Evolutionary conservation across 2,888 invertebrate genomes (phyloP).

Genomic region (Tenthredo distinguenda): DNA sequence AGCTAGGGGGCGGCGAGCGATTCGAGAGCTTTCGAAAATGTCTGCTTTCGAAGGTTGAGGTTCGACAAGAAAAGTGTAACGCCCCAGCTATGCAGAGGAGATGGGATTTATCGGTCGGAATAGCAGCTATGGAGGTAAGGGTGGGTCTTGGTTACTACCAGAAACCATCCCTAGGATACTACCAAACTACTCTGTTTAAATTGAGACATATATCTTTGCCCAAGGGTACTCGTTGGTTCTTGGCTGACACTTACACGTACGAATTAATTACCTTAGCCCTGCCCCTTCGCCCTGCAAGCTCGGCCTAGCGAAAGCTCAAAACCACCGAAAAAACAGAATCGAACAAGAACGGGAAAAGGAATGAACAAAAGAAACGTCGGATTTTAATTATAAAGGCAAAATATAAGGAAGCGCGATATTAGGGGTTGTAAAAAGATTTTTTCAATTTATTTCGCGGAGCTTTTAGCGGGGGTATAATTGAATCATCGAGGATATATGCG

Average conservation of each 20-base stretch:
- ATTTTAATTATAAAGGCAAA: background rate
- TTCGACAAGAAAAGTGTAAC: conserved; percentile 47
- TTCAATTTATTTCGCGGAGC: background rate
- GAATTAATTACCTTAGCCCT: conserved; percentile 73
- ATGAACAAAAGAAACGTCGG: background rate
- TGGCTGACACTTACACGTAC: conserved; percentile 75
- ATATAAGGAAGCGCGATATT: background rate
- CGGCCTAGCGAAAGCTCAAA: conserved; percentile 67
- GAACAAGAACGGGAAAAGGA: background rate
- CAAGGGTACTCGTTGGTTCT: conserved; percentile 75
- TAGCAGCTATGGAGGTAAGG: background rate
- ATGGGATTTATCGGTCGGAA: conserved; percentile 41
- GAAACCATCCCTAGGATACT: conserved; percentile 33
- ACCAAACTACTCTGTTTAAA: conserved; percentile 67
- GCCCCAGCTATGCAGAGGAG: conserved; percentile 48
- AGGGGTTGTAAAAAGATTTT: background rate
- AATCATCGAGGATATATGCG: background rate
- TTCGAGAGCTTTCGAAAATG: conserved; percentile 43
- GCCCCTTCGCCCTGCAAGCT: conserved; percentile 36
- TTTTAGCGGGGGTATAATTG: background rate
- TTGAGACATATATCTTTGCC: conserved; percentile 75
- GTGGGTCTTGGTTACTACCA: conserved; percentile 13
- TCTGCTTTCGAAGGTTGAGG: conserved; percentile 41
- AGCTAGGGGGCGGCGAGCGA: background rate
- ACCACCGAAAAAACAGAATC: conserved; percentile 59